Conservation (phyloP, 2,113 vertebrate genomes). For the Hippoglossus stenolepis region DNA sequence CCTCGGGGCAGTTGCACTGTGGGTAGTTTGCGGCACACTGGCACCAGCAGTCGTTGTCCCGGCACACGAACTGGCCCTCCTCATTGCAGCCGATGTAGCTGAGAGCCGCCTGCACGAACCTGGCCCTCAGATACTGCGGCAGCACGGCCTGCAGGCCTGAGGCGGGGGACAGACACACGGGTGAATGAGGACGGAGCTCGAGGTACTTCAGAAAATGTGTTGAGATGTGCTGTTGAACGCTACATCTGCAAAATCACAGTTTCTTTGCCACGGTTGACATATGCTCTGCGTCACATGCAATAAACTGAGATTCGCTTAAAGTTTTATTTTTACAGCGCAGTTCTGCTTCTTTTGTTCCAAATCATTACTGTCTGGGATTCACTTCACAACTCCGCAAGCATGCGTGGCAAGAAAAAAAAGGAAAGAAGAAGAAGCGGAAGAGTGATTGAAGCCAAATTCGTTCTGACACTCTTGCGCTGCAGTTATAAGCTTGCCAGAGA, state of each 20-base stretch:
- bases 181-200: slow-evolving; percentile 24
- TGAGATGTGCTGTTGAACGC: slow-evolving; percentile 7
- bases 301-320: slow-evolving; percentile 54
- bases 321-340: slow-evolving; percentile 51
- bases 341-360: slow-evolving; percentile 58
- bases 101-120: slow-evolving; percentile 86
- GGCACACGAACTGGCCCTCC: slow-evolving; percentile 85
- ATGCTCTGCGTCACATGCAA: slow-evolving; percentile 48
- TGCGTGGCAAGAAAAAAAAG: slow-evolving; percentile 4
- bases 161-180: slow-evolving; percentile 36
- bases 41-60: slow-evolving; percentile 86
- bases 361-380: slow-evolving; percentile 61
- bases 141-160: slow-evolving; percentile 85
- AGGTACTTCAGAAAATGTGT: slow-evolving; percentile 29
- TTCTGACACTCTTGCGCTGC: slow-evolving; percentile 69
- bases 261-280: slow-evolving; percentile 34
- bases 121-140: slow-evolving; percentile 81
- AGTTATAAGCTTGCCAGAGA: slow-evolving; percentile 68
- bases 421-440: slow-evolving; percentile 49
- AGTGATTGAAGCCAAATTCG: slow-evolving; percentile 78
- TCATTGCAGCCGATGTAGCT: slow-evolving; percentile 86
- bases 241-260: slow-evolving; percentile 31
- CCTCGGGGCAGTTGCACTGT: slow-evolving; percentile 84
- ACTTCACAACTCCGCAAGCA: slow-evolving; percentile 59
- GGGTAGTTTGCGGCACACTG: slow-evolving; percentile 80